phyloP scores from a whole-genome alignment of 92 coral and sea anemone species.

The Actinernus sp. region DNA sequence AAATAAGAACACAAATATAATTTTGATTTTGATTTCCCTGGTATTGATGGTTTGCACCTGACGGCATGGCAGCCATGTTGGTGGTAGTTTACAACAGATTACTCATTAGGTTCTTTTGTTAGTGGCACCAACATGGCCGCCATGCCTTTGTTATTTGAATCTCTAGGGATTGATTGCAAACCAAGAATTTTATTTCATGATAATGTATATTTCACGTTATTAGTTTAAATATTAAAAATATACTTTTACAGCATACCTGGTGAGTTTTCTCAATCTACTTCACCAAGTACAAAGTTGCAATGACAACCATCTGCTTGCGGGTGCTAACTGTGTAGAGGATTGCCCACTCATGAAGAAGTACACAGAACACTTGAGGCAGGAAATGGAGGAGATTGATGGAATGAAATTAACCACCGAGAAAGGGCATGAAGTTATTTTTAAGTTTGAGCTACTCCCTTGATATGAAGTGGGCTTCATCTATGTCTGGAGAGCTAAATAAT shows the following conservation, averaged over 20 bases:
- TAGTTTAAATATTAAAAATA: background rate
- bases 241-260: constrained; percentile 51
- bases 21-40: no score
- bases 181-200: no score
- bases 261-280: constrained; percentile 64
- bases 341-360: constrained; percentile 42
- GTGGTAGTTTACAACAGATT: no score
- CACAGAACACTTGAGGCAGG: constrained; percentile 41
- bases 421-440: constrained; percentile 41
- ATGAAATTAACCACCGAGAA: constrained; percentile 43
- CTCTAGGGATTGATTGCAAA: background rate
- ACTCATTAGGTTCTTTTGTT: no score
- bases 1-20: no score
- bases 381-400: constrained; percentile 72
- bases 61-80: no score
- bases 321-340: constrained; percentile 66
- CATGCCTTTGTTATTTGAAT: background rate
- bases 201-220: background rate
- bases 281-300: constrained; percentile 73
- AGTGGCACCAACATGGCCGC: no score
- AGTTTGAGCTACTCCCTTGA: constrained; percentile 56
- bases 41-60: no score
- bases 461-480: constrained; percentile 63
- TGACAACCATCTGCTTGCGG: constrained; percentile 67
- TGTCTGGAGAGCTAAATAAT: constrained; percentile 54